Conservation (phyloP, 2,113 vertebrate genomes). For the Hoplias malabaricus region DNA sequence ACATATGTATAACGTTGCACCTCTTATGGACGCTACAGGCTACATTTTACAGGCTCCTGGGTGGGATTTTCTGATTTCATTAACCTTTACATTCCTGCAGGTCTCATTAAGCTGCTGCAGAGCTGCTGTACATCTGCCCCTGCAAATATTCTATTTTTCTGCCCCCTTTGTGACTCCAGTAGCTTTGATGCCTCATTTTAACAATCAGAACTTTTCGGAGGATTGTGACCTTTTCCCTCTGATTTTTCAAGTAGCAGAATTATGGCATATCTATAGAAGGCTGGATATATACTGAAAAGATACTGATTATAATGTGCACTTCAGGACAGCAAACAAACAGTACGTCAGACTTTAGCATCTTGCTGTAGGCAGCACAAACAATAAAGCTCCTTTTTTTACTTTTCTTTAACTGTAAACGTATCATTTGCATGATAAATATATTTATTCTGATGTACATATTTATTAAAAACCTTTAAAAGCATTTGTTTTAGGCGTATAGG, state of each 20-base stretch:
- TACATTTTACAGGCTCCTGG: not conserved
- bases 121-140: slow-evolving; percentile 35
- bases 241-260: slow-evolving; percentile 24
- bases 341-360: too few relatives aligned
- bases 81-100: slow-evolving; percentile 39
- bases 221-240: slow-evolving; percentile 32
- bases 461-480: too few relatives aligned
- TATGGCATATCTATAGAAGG: slow-evolving; percentile 2
- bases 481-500: too few relatives aligned
- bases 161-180: slow-evolving; percentile 21
- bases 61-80: slow-evolving; percentile 43
- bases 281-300: not conserved
- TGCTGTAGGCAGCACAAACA: too few relatives aligned
- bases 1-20: too few relatives aligned
- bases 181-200: slow-evolving; percentile 14
- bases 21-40: not conserved
- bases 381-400: too few relatives aligned
- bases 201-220: slow-evolving; percentile 31
- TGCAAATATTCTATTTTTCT: slow-evolving; percentile 8
- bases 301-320: too few relatives aligned
- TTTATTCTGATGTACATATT: too few relatives aligned
- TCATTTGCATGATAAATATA: too few relatives aligned
- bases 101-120: slow-evolving; percentile 38
- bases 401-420: too few relatives aligned
- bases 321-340: too few relatives aligned